Evolutionary conservation across 1,140 invertebrate genomes (phyloP).

Genomic region (Drosophila varians): DNA sequence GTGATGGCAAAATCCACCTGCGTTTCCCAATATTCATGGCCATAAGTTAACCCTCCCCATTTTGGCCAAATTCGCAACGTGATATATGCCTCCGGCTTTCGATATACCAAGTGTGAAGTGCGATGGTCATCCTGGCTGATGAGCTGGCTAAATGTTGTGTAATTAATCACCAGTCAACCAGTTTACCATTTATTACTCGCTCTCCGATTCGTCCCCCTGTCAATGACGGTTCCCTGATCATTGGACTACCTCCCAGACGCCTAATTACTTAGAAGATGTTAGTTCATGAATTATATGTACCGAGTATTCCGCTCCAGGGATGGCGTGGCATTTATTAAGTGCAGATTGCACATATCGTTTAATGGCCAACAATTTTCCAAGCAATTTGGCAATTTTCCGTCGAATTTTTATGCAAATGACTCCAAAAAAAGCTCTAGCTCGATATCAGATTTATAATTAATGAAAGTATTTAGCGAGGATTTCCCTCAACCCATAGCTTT

Average conservation of each 20-base stretch:
- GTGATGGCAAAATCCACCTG: background rate
- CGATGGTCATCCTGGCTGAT: conserved; percentile 40
- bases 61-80: conserved; percentile 3
- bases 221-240: background rate
- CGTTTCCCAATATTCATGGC: background rate
- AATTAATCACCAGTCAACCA: conserved; percentile 33
- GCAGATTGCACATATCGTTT: conserved; percentile 13
- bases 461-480: background rate
- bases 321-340: background rate
- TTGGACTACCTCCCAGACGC: conserved; percentile 23
- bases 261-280: conserved; percentile 52
- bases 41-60: background rate
- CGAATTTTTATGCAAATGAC: conserved; percentile 15
- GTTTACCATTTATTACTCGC: conserved; percentile 41
- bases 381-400: conserved; percentile 33
- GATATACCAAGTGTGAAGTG: conserved; percentile 16
- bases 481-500: too few species aligned
- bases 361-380: conserved; percentile 36
- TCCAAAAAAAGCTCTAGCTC: too few species aligned
- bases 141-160: conserved; percentile 47
- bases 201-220: background rate
- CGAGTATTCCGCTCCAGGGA: background rate
- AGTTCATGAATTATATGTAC: conserved; percentile 43
- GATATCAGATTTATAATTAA: background rate
- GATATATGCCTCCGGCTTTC: conserved; percentile 26